Evolutionary conservation across 2,888 invertebrate species (phyloP).

Genomic region (Aporophyla nigra): DNA sequence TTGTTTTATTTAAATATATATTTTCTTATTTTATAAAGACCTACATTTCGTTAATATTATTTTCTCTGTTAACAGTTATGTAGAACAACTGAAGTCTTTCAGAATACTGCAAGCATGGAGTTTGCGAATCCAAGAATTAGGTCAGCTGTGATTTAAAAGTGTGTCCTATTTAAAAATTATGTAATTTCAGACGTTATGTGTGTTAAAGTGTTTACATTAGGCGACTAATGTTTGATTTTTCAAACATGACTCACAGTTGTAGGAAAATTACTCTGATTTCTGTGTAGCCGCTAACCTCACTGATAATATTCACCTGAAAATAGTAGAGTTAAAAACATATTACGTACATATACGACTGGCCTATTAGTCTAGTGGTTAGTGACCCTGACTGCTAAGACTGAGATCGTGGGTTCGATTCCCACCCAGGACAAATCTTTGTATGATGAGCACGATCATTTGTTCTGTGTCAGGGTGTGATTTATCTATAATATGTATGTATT

Average conservation of each 20-base stretch:
- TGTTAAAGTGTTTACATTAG: constrained; percentile 56
- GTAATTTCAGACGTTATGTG: constrained; percentile 69
- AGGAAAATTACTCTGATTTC: constrained; percentile 8
- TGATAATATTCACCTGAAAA: neutral
- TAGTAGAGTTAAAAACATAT: too few relatives aligned
- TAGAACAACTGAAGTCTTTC: constrained; percentile 72
- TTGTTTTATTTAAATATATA: constrained; percentile 77
- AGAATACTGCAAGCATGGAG: constrained; percentile 71
- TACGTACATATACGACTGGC: too few relatives aligned
- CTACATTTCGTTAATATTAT: constrained; percentile 80
- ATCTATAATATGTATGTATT: too few relatives aligned
- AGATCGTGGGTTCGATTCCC: too few relatives aligned
- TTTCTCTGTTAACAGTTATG: constrained; percentile 73
- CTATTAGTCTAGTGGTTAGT: too few relatives aligned
- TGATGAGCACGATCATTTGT: too few relatives aligned
- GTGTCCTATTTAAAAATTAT: constrained; percentile 70
- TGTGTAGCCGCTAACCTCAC: neutral
- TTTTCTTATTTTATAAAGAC: constrained; percentile 81
- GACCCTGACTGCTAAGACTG: too few relatives aligned
- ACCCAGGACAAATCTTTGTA: too few relatives aligned
- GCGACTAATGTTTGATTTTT: constrained; percentile 42
- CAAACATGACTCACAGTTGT: constrained; percentile 31
- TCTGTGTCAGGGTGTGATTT: too few relatives aligned
- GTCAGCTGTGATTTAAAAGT: constrained; percentile 69
- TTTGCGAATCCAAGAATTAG: constrained; percentile 69